Percentiles rank a stretch among this genome's conserved stretches.
Evolutionary conservation across 2,888 invertebrate genomes (phyloP).

Genomic region (Crossocerus cetratus): DNA sequence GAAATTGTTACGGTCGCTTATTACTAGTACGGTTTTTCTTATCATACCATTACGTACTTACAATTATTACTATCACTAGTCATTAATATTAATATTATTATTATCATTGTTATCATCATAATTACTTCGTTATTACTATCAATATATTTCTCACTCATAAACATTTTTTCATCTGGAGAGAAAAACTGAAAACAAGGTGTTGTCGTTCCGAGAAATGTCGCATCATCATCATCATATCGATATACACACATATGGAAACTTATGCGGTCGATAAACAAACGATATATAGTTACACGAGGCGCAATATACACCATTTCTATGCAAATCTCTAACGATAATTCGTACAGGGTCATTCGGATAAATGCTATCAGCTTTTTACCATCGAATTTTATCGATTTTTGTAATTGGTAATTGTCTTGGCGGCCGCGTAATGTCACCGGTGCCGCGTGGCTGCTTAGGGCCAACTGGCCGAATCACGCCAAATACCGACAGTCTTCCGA

Average conservation of each 20-base stretch:
- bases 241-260: not conserved
- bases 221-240: too few relatives aligned
- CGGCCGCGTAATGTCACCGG: too few relatives aligned
- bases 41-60: not conserved
- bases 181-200: not conserved
- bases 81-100: slow-evolving; percentile 33
- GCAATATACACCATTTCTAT: too few relatives aligned
- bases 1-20: slow-evolving; percentile 1
- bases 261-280: not conserved
- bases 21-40: not conserved
- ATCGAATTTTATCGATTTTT: too few relatives aligned
- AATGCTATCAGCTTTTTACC: too few relatives aligned
- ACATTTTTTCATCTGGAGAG: not conserved
- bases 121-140: slow-evolving; percentile 22
- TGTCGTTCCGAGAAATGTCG: not conserved
- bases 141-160: slow-evolving; percentile 6
- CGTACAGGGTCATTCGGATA: too few relatives aligned
- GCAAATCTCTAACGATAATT: too few relatives aligned
- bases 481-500: too few relatives aligned
- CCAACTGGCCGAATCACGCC: too few relatives aligned
- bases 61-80: slow-evolving; percentile 9
- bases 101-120: slow-evolving; percentile 30
- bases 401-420: too few relatives aligned
- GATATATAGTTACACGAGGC: too few relatives aligned
- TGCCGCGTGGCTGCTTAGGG: too few relatives aligned